Percentiles rank a stretch among this genome's conserved stretches.
These are phyloP conservation scores for Oedothorax gibbosus DNA, from an alignment of 1,140 invertebrate genomes.

Conservation along the genomic window DNA sequence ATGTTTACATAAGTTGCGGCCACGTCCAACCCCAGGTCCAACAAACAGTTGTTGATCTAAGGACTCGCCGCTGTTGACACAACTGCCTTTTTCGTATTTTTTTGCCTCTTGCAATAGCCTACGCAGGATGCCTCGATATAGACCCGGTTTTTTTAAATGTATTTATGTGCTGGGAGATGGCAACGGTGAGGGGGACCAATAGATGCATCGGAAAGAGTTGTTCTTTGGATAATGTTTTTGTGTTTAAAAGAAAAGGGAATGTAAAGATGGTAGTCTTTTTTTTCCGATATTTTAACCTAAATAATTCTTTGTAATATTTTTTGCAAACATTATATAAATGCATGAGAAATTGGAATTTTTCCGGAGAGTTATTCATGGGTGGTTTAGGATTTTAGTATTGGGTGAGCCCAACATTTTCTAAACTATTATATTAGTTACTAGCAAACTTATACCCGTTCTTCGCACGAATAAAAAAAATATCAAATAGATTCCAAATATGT, in stretches of 20 bases:
- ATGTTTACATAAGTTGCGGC: slow-evolving; percentile 61
- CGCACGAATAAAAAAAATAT: no score
- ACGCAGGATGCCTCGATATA: slow-evolving; percentile 30
- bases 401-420: no score
- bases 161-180: slow-evolving; percentile 32
- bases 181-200: slow-evolving; percentile 8
- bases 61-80: slow-evolving; percentile 56
- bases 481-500: no score
- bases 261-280: neutral
- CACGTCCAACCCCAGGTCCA: slow-evolving; percentile 60
- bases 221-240: slow-evolving; percentile 16
- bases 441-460: no score
- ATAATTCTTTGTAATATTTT: no score
- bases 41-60: slow-evolving; percentile 61
- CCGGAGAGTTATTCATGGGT: no score
- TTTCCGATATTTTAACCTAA: no score
- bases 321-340: no score
- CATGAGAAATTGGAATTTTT: no score
- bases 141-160: slow-evolving; percentile 27
- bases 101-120: slow-evolving; percentile 40
- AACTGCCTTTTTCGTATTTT: slow-evolving; percentile 48
- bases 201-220: neutral
- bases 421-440: no score
- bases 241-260: no score
- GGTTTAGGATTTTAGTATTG: no score